Conservation (phyloP, 2,888 invertebrate genomes). For the Chelonus formosanus region DNA sequence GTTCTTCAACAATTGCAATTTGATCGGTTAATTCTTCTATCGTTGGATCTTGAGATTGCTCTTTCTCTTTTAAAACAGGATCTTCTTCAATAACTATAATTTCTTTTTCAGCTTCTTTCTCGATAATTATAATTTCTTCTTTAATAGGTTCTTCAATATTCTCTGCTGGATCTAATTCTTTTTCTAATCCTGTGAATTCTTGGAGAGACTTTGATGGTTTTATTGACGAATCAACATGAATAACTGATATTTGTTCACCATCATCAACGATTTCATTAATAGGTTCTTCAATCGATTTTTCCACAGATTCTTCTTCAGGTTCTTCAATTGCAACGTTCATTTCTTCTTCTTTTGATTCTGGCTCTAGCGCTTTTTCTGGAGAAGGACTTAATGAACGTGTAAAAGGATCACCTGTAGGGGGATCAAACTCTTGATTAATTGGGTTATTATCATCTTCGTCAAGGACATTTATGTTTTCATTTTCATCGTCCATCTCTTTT, state of each 20-base stretch:
- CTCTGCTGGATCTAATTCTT: conserved; percentile 45
- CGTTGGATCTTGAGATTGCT: conserved; percentile 10
- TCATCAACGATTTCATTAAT: not conserved
- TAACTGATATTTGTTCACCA: not conserved
- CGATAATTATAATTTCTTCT: conserved; percentile 22
- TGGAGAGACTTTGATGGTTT: conserved; percentile 55
- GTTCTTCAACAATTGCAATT: conserved; percentile 30
- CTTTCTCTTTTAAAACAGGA: not conserved
- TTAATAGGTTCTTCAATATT: conserved; percentile 30
- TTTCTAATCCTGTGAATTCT: conserved; percentile 56
- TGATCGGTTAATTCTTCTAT: conserved; percentile 17
- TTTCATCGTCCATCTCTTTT: not conserved
- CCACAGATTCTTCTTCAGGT: not conserved
- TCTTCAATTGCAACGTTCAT: not conserved
- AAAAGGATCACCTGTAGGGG: conserved; percentile 7
- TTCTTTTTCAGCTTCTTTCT: conserved; percentile 12
- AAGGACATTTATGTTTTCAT: conserved; percentile 11
- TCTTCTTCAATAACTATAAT: not conserved
- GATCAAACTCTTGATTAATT: conserved; percentile 13
- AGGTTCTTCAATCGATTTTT: not conserved
- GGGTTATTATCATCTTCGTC: not conserved
- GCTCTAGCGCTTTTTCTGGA: not conserved
- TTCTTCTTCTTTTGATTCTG: too few relatives aligned
- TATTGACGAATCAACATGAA: conserved; percentile 26
- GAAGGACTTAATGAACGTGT: conserved; percentile 7